A percentile compares a stretch with the other conserved stretches of the same genome.
phyloP scores from a whole-genome alignment of 1,140 invertebrate species.

The Lasioglossum albipes region DNA sequence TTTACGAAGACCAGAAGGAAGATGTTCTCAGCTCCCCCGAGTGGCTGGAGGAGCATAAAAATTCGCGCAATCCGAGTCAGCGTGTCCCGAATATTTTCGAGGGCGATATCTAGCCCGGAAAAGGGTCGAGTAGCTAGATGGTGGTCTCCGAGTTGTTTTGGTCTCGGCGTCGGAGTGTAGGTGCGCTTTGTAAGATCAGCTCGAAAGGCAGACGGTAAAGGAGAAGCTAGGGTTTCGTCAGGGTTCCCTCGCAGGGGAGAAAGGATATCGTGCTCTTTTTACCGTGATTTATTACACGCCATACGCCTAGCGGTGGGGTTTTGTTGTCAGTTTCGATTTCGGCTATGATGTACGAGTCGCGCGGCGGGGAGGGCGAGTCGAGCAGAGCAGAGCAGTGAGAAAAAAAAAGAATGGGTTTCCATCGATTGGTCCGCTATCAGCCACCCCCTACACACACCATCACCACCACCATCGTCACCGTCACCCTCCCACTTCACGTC shows the following conservation, averaged over 20 bases:
- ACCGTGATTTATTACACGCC: conserved; percentile 56
- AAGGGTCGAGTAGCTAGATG: background rate
- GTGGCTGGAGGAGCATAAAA: no score
- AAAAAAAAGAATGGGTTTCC: conserved; percentile 38
- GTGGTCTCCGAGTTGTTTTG: background rate
- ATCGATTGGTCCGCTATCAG: conserved; percentile 40
- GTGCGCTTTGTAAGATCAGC: conserved; percentile 50
- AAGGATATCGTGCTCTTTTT: conserved; percentile 43
- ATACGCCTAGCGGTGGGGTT: conserved; percentile 51
- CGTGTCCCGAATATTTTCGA: conserved; percentile 3
- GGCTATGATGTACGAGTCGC: conserved; percentile 57
- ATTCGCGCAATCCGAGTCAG: no score
- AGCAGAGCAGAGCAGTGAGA: background rate
- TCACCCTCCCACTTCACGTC: no score
- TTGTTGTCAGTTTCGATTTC: conserved; percentile 64
- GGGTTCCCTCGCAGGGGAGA: conserved; percentile 20
- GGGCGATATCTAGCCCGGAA: background rate
- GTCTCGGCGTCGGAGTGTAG: background rate
- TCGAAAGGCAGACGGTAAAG: conserved; percentile 25
- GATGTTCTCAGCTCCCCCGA: no score
- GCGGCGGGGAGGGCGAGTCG: background rate
- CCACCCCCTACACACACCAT: no score
- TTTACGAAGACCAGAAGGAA: no score
- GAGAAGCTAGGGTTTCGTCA: conserved; percentile 50
- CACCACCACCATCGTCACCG: no score